Percentiles rank a stretch among this genome's conserved stretches.
Conservation (phyloP, 2,888 invertebrate species). For the Hydroisotoma schaefferi region DNA sequence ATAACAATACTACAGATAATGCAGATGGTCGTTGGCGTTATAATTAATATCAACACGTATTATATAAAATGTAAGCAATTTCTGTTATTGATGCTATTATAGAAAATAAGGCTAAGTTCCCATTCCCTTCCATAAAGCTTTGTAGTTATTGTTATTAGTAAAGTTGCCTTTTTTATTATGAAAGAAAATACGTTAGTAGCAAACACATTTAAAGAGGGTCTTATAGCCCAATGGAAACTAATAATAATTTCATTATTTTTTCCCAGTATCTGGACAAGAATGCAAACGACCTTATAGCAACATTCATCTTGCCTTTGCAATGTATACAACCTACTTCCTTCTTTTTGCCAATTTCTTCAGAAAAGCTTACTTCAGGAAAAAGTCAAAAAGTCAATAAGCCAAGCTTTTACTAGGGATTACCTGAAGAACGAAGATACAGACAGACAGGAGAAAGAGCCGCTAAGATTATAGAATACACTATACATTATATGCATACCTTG, state of each 20-base stretch:
- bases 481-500: too few relatives aligned
- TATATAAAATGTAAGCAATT: conserved; percentile 59
- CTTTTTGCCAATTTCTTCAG: conserved; percentile 58
- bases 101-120: background rate
- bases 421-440: too few relatives aligned
- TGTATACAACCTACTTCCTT: conserved; percentile 31
- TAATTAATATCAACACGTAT: conserved; percentile 83
- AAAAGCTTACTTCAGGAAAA: conserved; percentile 65
- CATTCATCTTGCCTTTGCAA: conserved; percentile 37
- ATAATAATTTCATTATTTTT: conserved; percentile 1
- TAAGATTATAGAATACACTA: too few relatives aligned
- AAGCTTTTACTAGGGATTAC: background rate
- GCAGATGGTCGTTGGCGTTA: conserved; percentile 93
- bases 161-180: background rate
- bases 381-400: background rate
- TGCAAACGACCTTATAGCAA: conserved; percentile 74
- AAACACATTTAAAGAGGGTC: too few relatives aligned
- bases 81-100: background rate
- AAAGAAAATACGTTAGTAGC: too few relatives aligned
- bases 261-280: conserved; percentile 57
- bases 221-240: background rate
- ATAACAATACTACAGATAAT: conserved; percentile 87
- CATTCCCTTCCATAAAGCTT: background rate
- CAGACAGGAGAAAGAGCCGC: too few relatives aligned
- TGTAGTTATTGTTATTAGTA: background rate